These are phyloP conservation scores for Acanthiza pusilla DNA, from an alignment of 2,797 vertebrate genomes.

Conservation along the genomic window DNA sequence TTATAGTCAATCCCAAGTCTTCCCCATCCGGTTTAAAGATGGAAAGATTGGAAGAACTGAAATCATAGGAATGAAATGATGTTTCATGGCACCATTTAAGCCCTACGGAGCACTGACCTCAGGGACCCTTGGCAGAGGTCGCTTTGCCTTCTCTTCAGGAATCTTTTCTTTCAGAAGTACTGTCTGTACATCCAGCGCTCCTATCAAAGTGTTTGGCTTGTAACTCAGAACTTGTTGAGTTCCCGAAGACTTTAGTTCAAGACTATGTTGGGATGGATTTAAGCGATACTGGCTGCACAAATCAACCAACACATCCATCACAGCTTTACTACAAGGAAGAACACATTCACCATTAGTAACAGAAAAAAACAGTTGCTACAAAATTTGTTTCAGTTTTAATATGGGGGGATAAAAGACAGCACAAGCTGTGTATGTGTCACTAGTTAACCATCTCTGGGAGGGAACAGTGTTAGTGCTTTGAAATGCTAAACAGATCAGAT, in stretches of 20 bases:
- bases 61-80: background rate
- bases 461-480: background rate
- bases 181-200: slow-evolving; percentile 85
- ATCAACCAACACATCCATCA: slow-evolving; percentile 96
- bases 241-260: slow-evolving; percentile 84
- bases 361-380: background rate
- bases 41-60: background rate
- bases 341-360: background rate
- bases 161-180: slow-evolving; percentile 89
- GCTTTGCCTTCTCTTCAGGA: slow-evolving; percentile 79
- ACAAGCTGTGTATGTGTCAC: background rate
- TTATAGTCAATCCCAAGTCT: background rate
- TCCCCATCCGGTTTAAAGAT: background rate
- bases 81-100: background rate
- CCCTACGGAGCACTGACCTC: slow-evolving; percentile 78
- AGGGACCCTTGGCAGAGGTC: slow-evolving; percentile 83
- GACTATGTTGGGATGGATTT: slow-evolving; percentile 88
- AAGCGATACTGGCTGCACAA: slow-evolving; percentile 89
- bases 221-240: slow-evolving; percentile 82
- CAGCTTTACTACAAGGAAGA: slow-evolving; percentile 83
- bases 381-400: background rate
- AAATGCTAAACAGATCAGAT: background rate
- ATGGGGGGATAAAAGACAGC: background rate
- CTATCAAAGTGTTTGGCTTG: slow-evolving; percentile 90
- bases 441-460: background rate